These are phyloP conservation scores for Pristionchus fissidentatus DNA, from an alignment of 2,888 invertebrate genomes.

Conservation along the genomic window DNA sequence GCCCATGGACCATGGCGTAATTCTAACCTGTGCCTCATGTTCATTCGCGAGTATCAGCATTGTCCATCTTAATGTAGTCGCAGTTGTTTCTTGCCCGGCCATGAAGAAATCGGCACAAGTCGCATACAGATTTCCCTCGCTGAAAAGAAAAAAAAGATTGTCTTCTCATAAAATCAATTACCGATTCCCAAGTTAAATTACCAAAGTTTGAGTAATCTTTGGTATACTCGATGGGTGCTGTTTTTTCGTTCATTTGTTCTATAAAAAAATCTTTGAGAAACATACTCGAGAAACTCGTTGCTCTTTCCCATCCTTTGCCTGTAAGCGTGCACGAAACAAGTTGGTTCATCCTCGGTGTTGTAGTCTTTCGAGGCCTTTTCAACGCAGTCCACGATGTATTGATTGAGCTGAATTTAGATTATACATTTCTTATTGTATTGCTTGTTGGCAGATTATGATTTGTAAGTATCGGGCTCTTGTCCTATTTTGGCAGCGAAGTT, in stretches of 20 bases:
- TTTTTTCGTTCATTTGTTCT: too few species aligned
- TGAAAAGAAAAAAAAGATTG: not conserved
- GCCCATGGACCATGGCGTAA: too few species aligned
- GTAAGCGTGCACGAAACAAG: not conserved
- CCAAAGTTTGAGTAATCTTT: too few species aligned
- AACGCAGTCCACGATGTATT: not conserved
- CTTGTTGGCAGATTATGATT: too few species aligned
- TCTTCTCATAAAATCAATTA: not conserved
- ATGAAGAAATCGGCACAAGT: conserved; percentile 22
- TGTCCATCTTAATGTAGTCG: conserved; percentile 1
- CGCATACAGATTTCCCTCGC: not conserved
- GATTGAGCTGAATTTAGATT: not conserved
- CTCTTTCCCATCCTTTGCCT: not conserved
- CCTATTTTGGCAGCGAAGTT: too few species aligned
- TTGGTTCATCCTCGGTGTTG: not conserved
- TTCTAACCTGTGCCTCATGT: not conserved
- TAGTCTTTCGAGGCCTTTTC: not conserved
- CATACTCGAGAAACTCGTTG: not conserved
- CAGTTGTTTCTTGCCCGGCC: conserved; percentile 8
- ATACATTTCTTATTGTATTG: too few species aligned
- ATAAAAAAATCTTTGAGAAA: too few species aligned
- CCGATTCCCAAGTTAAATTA: not conserved
- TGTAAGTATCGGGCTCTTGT: too few species aligned
- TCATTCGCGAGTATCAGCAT: not conserved
- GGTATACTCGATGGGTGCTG: too few species aligned